phyloP scores from a whole-genome alignment of 2,797 vertebrate species.

The Vireo griseus region DNA sequence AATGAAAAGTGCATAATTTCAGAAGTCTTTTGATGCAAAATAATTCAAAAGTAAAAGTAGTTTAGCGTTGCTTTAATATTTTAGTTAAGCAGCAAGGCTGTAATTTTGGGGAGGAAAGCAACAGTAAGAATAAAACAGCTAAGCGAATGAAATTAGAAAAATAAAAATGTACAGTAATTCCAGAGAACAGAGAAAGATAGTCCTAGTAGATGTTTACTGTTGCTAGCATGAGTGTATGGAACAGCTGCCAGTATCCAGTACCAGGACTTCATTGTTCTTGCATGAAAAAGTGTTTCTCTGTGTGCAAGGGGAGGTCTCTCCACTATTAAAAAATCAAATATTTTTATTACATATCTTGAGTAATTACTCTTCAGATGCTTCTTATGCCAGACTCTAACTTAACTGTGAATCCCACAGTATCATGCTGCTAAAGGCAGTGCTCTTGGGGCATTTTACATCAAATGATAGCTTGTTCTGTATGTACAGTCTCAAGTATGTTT shows the following conservation, averaged over 20 bases:
- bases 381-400: neutral
- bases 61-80: neutral
- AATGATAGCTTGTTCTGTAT: neutral
- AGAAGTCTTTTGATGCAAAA: neutral
- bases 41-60: neutral
- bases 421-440: neutral
- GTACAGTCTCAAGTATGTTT: neutral
- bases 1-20: neutral
- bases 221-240: neutral
- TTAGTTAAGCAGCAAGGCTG: neutral
- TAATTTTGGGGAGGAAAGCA: neutral
- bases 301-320: neutral
- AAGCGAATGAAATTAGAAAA: neutral
- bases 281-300: neutral
- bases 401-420: neutral
- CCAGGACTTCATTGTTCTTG: slow-evolving; percentile 9
- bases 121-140: neutral
- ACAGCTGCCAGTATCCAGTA: neutral
- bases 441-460: neutral
- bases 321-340: neutral
- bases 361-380: neutral
- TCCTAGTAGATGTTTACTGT: neutral
- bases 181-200: neutral
- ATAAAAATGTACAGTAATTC: neutral
- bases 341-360: neutral